Evolutionary conservation across 1,140 invertebrate species (phyloP), one percentile per base, ranked within the genome.

Genomic region (Drosophila nebulosa): DNA sequence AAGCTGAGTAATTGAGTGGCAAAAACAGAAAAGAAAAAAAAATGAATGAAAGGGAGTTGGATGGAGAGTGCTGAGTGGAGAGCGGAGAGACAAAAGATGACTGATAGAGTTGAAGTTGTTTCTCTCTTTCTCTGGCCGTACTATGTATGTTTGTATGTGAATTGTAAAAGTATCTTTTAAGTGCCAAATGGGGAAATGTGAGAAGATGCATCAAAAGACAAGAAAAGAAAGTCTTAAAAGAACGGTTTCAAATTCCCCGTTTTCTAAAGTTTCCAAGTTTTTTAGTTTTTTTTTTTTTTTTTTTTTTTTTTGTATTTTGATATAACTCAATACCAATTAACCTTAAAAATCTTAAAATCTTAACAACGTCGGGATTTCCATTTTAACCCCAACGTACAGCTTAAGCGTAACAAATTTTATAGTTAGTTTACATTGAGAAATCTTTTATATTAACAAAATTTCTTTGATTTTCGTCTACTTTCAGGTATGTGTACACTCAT

Each of bases 1-100:
- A 65, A 60, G 59, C 61, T 61, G 59, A 56, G 69, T 62, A 65
- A 70, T 66, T 62, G 72, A 74, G 67, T 52, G 59, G 60, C 35
- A 35, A 35, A 50, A 63, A 60, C 36, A 69, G 66, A 67, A 32
- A 67, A 52, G 36, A 72, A 52, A 36, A 64, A 36, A n/a, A 39
- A 39, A 75, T 58, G 46, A 51, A 50, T 60, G 70, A 69, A 55
- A 63, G 55, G 18, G 39, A 46, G 16, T 21, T 1, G 24, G 21
- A 59, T 32, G 42, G 18, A 52, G 22, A 57, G 62, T 39, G n/a
- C 12, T 39, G 30, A 32, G 30, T 32, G 30, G 18, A 27, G 18
- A 55, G 26, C 12, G 14, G 26, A 18, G 24, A 55, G 27, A 55
- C 52, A 55, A 55, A 14, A 53, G 51, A 27, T 27, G 10, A 53